Percentiles rank a stretch among this genome's conserved stretches.
phyloP scores from a whole-genome alignment of 1,140 invertebrate genomes.

The Drosophila parabipectinata region DNA sequence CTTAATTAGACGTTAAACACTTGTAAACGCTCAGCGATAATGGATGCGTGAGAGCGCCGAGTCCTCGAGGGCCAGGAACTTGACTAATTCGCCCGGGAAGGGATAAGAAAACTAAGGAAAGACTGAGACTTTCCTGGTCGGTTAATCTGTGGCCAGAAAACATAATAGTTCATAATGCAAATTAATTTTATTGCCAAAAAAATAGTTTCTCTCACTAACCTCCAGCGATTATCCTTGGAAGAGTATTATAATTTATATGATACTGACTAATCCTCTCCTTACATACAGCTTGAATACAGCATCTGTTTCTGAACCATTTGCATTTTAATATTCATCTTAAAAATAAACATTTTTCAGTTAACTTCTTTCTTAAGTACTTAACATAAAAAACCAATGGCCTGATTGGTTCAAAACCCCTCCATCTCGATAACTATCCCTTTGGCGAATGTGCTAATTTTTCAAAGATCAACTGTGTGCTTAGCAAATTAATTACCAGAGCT shows the following conservation, averaged over 20 bases:
- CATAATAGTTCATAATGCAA: not conserved
- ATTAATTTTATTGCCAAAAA: too few species aligned
- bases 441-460: slow-evolving; percentile 51
- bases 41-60: slow-evolving; percentile 56
- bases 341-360: not conserved
- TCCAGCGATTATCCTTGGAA: too few species aligned
- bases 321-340: not conserved
- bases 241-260: too few species aligned
- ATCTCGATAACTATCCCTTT: slow-evolving; percentile 4
- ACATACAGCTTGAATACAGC: too few species aligned
- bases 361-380: not conserved
- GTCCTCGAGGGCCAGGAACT: slow-evolving; percentile 16
- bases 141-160: not conserved
- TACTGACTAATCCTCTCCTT: too few species aligned
- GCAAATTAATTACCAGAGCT: slow-evolving; percentile 61
- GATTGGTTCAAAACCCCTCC: slow-evolving; percentile 1
- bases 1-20: slow-evolving; percentile 82
- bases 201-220: too few species aligned
- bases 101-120: slow-evolving; percentile 17
- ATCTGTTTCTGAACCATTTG: too few species aligned
- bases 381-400: not conserved
- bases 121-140: not conserved
- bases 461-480: slow-evolving; percentile 48
- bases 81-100: slow-evolving; percentile 24
- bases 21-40: slow-evolving; percentile 79